Evolutionary conservation across 2,797 vertebrate genomes (phyloP), one percentile per base, ranked within the genome.

Genomic region (Parambassis ranga): DNA sequence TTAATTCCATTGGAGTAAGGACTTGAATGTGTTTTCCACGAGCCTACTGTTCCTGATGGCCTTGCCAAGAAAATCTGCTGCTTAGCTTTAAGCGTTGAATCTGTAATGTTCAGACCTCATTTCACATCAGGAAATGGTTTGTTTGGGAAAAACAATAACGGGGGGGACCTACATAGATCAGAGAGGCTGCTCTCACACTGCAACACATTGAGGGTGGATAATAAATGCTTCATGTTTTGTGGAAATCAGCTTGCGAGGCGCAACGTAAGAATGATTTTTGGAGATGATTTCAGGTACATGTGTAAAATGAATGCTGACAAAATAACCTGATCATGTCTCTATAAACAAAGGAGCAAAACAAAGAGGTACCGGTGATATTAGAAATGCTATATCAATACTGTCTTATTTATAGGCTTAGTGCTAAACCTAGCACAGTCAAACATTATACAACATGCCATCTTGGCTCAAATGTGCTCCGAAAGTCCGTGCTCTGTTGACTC

Each of bases 401-500:
- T 85, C 84, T 86, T 82, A 83, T 87, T 81, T 87, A 80, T 70
- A 52, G 33, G 66, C 48, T 27, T 38, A 22, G 63, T 37, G 65
- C 71, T 75, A 65, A 81, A 73, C 44, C 52, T 33, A 66, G 31
- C 62, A 50, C 51, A 71, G 75, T 67, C 71, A 74, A 81, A 81
- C 73, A 79, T 75, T 75, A 78, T 65, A 74, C 51, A 77, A 68
- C 76, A 64, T 69, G 71, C 69, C 63, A 76, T 58, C 70, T 73
- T 72, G 57, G 75, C 75, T 41, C 46, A 35, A 76, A 71, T 68
- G 70, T 81, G 71, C 71, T 76, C 59, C 55, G 30, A 71, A 79
- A 86, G 71, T 73, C 68, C 50, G 68, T 32, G 62, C 83, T 83
- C 70, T 93, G 90, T 92, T 92, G 91, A 92, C 91, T 92, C 90